phyloP scores from a whole-genome alignment of 2,797 vertebrate species.

The Craterocephalus amniculus region DNA sequence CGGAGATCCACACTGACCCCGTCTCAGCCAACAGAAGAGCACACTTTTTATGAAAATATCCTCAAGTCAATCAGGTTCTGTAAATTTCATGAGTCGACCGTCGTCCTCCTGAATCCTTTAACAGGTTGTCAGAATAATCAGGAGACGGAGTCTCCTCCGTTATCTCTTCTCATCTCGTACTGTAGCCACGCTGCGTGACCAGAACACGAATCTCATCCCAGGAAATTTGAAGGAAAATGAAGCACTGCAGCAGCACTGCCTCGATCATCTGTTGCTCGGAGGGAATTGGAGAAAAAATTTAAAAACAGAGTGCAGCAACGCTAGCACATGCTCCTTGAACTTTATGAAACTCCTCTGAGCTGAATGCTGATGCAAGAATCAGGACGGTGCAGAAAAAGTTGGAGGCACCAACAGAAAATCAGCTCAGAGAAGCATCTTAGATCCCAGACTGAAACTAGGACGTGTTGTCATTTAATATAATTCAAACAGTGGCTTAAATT shows the following conservation, averaged over 20 bases:
- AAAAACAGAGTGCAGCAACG: no score
- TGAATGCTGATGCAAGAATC: not conserved
- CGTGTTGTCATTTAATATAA: no score
- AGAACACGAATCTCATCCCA: constrained; percentile 40
- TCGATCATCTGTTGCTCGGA: constrained; percentile 22
- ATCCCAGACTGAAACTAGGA: no score
- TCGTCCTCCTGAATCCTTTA: constrained; percentile 91
- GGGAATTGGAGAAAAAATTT: constrained; percentile 11
- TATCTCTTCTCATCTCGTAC: constrained; percentile 44
- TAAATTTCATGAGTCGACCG: constrained; percentile 93
- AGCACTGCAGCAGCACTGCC: constrained; percentile 15
- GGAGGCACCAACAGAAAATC: no score
- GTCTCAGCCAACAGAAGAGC: not conserved
- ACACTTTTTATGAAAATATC: constrained; percentile 88
- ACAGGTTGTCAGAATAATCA: constrained; percentile 93
- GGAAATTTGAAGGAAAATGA: constrained; percentile 32
- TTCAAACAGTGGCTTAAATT: no score
- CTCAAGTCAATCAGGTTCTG: constrained; percentile 94
- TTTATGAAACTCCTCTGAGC: not conserved
- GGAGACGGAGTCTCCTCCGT: constrained; percentile 78
- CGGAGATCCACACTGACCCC: constrained; percentile 10
- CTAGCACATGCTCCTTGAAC: not conserved
- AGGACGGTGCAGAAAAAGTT: no score
- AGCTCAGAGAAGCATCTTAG: no score
- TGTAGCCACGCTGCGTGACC: constrained; percentile 12